Conservation (phyloP, 2,888 invertebrate genomes). For the Catotricha subobsoleta region DNA sequence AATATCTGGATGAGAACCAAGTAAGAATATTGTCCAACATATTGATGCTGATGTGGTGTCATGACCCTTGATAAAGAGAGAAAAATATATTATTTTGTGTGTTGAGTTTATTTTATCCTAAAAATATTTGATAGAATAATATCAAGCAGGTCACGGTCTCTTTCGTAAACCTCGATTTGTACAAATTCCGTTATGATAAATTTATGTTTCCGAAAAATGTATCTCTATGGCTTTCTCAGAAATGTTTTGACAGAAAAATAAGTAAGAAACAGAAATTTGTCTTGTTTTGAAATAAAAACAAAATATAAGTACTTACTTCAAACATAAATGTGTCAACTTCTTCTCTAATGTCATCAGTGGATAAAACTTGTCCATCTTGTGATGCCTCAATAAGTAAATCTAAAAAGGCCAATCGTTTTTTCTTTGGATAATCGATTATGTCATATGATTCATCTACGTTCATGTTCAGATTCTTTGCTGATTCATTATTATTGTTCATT, state of each 20-base stretch:
- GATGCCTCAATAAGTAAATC: conserved; percentile 39
- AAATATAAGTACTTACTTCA: conserved; percentile 29
- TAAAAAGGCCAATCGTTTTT: conserved; percentile 37
- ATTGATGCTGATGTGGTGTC: conserved; percentile 31
- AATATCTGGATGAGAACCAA: conserved; percentile 26
- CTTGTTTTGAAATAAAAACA: neutral
- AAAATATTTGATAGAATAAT: no score
- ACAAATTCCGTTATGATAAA: no score
- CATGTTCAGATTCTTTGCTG: conserved; percentile 6
- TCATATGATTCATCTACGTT: conserved; percentile 12
- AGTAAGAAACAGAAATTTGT: no score
- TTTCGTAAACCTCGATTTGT: no score
- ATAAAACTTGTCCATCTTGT: conserved; percentile 29
- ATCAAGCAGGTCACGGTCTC: no score
- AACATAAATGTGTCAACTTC: conserved; percentile 48
- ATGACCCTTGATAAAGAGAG: conserved; percentile 19
- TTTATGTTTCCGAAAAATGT: no score
- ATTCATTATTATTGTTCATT: conserved; percentile 17
- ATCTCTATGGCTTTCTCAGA: no score
- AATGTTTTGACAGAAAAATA: no score
- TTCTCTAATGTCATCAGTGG: conserved; percentile 35
- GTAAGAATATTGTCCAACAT: conserved; percentile 27
- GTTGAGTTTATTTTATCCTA: no score
- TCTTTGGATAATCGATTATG: conserved; percentile 22
- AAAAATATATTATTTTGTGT: neutral